Evolutionary conservation across 2,797 vertebrate species (phyloP), one percentile per base, ranked within the genome.

Genomic region (Nannoperca australis): DNA sequence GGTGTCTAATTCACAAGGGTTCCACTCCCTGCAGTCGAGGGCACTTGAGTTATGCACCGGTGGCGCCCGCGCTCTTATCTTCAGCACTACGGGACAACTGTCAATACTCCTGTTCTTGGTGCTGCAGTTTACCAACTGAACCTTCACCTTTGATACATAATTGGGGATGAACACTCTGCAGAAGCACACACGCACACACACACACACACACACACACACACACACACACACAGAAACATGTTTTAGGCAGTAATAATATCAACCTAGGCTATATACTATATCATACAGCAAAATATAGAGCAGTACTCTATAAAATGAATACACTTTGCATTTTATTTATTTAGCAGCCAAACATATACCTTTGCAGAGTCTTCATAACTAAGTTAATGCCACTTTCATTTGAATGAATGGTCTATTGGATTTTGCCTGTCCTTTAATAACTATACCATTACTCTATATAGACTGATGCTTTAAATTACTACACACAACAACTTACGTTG

Each of bases 81-180:
- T 97, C 88, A 99, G 89, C 84, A 96, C 95, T 89, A 99, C 95
- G 0, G 98, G 98, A 91, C 98, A 99, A 80, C 91, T 94, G 53
- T 96, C 95, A 20, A 85, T 82, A 12, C 96, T 96, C 0, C 44
- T 95, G 88, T 95, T 95, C 84, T 88, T 93, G 44, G 94, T 95
- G 80, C 94, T 94, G 93, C 98, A 99, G 91, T 93, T 95, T 78
- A 95, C 90, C 88, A 99, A 95, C 89, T 97, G 96, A 61, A 99
- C 97, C 66, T 95, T 96, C 82, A 99, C 95, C 75, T 94, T 96
- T 0, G 97, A 98, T 2, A 96, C 95, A 92, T 98, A 98, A 91
- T 97, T 99, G 87, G 98, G 98, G 82, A 99, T 95, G 80, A 99
- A 99, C 76, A 99, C 97, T 96, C 98, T 99, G 94, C 70, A 68